phyloP scores from a whole-genome alignment of 2,797 vertebrate genomes.

The Sebastes goodei region DNA sequence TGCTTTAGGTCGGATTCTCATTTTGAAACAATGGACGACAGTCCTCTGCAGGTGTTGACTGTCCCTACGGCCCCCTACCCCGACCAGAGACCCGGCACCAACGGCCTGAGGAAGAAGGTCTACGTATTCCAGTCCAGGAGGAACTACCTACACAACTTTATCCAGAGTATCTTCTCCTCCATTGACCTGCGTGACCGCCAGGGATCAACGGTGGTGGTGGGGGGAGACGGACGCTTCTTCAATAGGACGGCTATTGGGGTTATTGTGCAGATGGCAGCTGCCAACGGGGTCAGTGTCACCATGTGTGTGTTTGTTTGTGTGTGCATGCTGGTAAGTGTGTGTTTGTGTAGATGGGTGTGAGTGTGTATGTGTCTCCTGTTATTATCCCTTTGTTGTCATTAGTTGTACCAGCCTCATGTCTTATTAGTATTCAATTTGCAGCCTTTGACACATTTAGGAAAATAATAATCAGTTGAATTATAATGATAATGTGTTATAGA shows the following conservation, averaged over 20 bases:
- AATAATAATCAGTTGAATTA: neutral
- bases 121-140: conserved; percentile 87
- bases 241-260: conserved; percentile 90
- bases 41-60: conserved; percentile 89
- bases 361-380: neutral
- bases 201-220: conserved; percentile 93
- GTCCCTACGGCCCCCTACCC: conserved; percentile 89
- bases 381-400: neutral
- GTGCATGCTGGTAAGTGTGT: conserved; percentile 4
- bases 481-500: neutral
- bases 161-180: conserved; percentile 95
- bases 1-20: conserved; percentile 17
- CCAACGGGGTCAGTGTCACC: conserved; percentile 95
- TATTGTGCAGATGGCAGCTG: conserved; percentile 96
- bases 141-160: conserved; percentile 95
- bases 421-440: neutral
- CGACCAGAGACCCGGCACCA: conserved; percentile 91
- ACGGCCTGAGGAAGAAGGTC: conserved; percentile 90
- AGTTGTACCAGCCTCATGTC: neutral
- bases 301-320: conserved; percentile 29
- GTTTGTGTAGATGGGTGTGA: neutral
- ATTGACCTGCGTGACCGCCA: conserved; percentile 96
- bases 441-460: neutral
- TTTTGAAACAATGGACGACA: conserved; percentile 83
- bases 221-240: conserved; percentile 96